phyloP scores from a whole-genome alignment of 2,797 vertebrate genomes.

The Notamacropus eugenii region DNA sequence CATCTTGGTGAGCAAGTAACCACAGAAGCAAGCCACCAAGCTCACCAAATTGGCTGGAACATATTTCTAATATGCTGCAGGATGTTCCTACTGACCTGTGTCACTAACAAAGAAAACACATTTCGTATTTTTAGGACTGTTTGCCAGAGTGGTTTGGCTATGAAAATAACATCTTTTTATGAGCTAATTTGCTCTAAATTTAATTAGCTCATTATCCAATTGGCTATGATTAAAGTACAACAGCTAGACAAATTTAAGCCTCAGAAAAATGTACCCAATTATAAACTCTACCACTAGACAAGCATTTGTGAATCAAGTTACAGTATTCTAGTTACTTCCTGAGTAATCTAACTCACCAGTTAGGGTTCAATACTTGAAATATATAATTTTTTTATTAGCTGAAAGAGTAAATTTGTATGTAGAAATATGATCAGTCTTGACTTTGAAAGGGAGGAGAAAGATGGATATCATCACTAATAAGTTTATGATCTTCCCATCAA shows the following conservation, averaged over 20 bases:
- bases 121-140: slow-evolving; percentile 3
- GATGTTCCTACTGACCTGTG: slow-evolving; percentile 21
- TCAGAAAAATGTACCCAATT: background rate
- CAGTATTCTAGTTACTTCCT: background rate
- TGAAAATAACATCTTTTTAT: background rate
- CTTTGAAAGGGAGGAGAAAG: background rate
- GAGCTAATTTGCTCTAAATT: background rate
- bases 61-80: slow-evolving; percentile 5
- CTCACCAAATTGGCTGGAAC: background rate
- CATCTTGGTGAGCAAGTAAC: background rate
- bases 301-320: slow-evolving; percentile 15
- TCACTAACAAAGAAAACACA: slow-evolving; percentile 7
- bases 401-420: background rate
- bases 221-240: slow-evolving; percentile 19
- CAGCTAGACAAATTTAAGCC: slow-evolving; percentile 30
- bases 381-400: background rate
- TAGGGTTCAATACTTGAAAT: background rate
- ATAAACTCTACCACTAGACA: slow-evolving; percentile 21
- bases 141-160: slow-evolving; percentile 29
- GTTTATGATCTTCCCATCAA: background rate
- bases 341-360: background rate
- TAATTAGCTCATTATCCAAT: background rate
- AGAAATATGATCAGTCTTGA: background rate
- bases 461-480: background rate
- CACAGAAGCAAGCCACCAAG: slow-evolving; percentile 29